Percentiles rank a stretch among this genome's conserved stretches.
These are phyloP conservation scores for Zoanthus sociatus DNA, from an alignment of 92 coral and sea anemone genomes.

Conservation along the genomic window DNA sequence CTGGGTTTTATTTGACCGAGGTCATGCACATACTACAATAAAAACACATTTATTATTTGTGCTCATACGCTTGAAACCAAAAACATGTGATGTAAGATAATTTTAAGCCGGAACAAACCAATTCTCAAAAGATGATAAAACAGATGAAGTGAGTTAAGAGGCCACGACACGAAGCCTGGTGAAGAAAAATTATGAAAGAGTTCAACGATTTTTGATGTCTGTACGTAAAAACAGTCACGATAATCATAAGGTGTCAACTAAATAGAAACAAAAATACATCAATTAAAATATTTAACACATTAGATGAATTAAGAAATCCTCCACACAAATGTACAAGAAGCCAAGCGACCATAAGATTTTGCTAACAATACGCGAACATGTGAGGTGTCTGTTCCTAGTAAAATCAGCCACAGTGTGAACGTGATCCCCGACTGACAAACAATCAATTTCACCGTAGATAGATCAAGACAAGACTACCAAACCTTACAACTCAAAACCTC, in stretches of 20 bases:
- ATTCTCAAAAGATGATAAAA: neutral
- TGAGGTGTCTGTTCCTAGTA: neutral
- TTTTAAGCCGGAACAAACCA: neutral
- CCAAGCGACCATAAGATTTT: neutral
- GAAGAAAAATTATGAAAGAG: neutral
- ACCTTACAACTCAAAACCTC: neutral
- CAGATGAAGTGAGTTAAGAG: constrained; percentile 1
- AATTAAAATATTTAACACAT: constrained; percentile 15
- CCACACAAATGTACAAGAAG: neutral
- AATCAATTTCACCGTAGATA: neutral
- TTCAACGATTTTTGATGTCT: constrained; percentile 4
- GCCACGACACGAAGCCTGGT: neutral
- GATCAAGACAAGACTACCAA: neutral
- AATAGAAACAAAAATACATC: constrained; percentile 6
- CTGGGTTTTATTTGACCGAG: neutral
- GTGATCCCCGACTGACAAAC: neutral
- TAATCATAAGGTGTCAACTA: neutral
- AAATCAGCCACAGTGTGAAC: neutral
- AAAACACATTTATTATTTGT: neutral
- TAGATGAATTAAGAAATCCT: constrained; percentile 7
- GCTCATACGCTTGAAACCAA: neutral
- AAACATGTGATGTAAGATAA: neutral
- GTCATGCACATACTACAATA: neutral
- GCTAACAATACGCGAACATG: neutral
- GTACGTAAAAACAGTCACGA: neutral